Evolutionary conservation across 2,888 invertebrate genomes (phyloP), one percentile per base, ranked within the genome.

Genomic region (Epicampocera succincta): DNA sequence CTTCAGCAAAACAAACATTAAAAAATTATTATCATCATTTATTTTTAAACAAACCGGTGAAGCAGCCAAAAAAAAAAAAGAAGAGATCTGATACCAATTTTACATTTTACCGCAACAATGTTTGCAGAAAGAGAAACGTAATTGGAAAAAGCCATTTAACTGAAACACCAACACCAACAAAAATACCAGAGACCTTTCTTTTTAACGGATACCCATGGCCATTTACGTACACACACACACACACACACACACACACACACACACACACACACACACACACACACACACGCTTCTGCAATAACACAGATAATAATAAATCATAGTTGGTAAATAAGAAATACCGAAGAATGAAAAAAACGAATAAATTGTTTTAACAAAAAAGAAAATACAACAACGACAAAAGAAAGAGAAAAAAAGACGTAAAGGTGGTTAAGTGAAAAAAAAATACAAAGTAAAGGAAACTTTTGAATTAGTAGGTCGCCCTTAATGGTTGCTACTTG

Each of bases 1-100:
- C 60, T 44, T 9, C 25, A 33, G 19, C 33, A 38, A 68, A 66
- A 54, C 15, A 63, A 11, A 6, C 33, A 63, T 63, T 17, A 21
- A 25, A 40, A 46, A 56, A 15, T 66, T 66, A 77, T 61, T 72
- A 72, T 66, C 25, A 82, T 69, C 77, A 78, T 80, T 72, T 81
- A 74, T 71, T 84, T 83, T 85, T 81, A 21, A 80, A 72, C 60
- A 58, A 71, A 52, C 60, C 63, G 77, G 15, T 46, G 21, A 63
- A 74, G 38, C 42, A 63, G 73, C 61, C 29, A 52, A 71, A 65
- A 52, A 75, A 68, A 46, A 52, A 33, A 33, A 33, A 9, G 33
- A 33, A 73, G 68, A 50, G 44, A 56, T 69, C 54, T 66, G 46
- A 58, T 69, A 66, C 19, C 81, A 74, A 73, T 77, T 73, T 81